Percentiles rank a stretch among this genome's conserved stretches.
Conservation (phyloP, 2,888 invertebrate species). For the Tipula vernalis region DNA sequence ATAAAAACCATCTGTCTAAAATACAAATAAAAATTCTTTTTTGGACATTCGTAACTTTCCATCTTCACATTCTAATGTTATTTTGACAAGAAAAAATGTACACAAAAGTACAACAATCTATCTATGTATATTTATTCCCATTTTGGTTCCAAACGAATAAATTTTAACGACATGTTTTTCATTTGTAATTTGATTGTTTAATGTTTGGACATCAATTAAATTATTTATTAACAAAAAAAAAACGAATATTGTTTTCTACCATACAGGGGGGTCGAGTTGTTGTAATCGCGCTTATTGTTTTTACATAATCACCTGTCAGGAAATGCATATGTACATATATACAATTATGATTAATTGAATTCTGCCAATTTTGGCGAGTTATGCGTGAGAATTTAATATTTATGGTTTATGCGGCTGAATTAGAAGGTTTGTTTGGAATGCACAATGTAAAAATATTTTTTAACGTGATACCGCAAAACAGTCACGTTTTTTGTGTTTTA, state of each 20-base stretch:
- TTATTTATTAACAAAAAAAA: not conserved
- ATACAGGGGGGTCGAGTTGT: not conserved
- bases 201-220: not conserved
- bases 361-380: not conserved
- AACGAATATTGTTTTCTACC: not conserved
- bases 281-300: not conserved
- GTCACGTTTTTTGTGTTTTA: not conserved
- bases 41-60: not conserved
- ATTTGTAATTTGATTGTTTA: not conserved
- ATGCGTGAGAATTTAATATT: not conserved
- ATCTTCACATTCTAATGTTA: not conserved
- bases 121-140: not conserved
- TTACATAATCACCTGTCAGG: not conserved
- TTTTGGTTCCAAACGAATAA: not conserved
- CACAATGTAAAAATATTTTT: not conserved
- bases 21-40: not conserved
- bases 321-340: not conserved
- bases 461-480: not conserved
- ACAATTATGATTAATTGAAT: not conserved
- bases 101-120: not conserved
- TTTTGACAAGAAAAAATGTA: not conserved
- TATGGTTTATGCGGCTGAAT: not conserved
- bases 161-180: not conserved
- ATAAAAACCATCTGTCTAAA: not conserved
- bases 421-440: not conserved